phyloP scores from a whole-genome alignment of 2,113 vertebrate species.

The Ceyx margarethae region DNA sequence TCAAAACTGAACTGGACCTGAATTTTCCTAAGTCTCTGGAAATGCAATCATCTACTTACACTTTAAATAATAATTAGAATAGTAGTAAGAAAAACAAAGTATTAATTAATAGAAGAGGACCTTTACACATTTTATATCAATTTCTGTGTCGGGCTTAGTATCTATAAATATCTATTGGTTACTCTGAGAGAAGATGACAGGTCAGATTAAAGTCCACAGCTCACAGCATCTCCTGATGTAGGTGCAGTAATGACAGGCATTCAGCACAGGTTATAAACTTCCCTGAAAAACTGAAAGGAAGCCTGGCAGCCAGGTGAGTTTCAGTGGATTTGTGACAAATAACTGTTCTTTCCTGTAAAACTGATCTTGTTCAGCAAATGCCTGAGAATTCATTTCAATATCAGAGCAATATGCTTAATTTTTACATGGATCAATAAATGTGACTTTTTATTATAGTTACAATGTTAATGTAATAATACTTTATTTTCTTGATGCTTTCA shows the following conservation, averaged over 20 bases:
- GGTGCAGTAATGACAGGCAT: background rate
- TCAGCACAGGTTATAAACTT: background rate
- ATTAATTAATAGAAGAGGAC: background rate
- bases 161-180: background rate
- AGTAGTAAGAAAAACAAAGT: background rate
- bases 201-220: background rate
- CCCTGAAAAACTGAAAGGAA: background rate
- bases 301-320: background rate
- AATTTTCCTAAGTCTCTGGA: background rate
- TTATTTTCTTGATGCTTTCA: background rate
- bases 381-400: background rate
- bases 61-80: background rate
- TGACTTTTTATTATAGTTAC: background rate
- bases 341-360: background rate
- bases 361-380: background rate
- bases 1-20: background rate
- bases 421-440: background rate
- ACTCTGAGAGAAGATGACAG: background rate
- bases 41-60: background rate
- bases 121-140: background rate
- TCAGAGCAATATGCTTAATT: background rate
- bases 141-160: background rate
- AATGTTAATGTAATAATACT: background rate
- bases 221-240: background rate
- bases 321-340: background rate